Conservation (phyloP, 2,888 invertebrate genomes). For the Dasysyrphus albostriatus region DNA sequence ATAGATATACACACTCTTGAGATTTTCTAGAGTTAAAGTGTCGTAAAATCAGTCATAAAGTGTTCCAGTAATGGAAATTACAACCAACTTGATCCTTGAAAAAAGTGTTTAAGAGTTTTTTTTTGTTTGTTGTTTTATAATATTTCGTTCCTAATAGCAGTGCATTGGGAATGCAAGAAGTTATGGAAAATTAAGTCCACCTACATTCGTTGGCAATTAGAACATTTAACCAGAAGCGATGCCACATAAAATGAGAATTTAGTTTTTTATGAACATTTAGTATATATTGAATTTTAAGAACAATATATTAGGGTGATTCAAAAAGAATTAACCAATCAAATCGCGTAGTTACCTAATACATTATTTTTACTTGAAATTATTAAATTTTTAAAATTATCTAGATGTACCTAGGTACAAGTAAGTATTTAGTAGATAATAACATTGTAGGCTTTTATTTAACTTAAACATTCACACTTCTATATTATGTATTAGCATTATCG, state of each 20-base stretch:
- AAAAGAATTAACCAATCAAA: too few species aligned
- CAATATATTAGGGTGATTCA: not conserved
- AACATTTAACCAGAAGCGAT: slow-evolving; percentile 4
- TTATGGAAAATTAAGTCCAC: slow-evolving; percentile 10
- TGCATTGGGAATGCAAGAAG: not conserved
- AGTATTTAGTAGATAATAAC: too few species aligned
- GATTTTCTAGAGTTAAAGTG: slow-evolving; percentile 40
- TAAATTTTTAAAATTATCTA: too few species aligned
- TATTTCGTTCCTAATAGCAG: not conserved
- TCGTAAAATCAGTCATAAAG: slow-evolving; percentile 69
- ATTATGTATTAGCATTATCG: too few species aligned
- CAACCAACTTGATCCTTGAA: slow-evolving; percentile 43
- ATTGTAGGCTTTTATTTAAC: too few species aligned
- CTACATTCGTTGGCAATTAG: slow-evolving; percentile 48
- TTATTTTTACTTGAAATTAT: too few species aligned
- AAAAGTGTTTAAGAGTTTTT: slow-evolving; percentile 2
- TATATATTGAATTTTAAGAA: not conserved
- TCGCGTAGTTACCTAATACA: too few species aligned
- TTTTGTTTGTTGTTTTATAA: not conserved
- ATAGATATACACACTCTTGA: not conserved
- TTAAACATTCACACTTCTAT: too few species aligned
- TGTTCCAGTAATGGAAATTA: slow-evolving; percentile 47
- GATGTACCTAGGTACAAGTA: too few species aligned
- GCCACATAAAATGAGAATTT: not conserved
- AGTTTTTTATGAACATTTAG: not conserved